phyloP scores from a whole-genome alignment of 2,113 vertebrate genomes.

The Vanacampus margaritifer region DNA sequence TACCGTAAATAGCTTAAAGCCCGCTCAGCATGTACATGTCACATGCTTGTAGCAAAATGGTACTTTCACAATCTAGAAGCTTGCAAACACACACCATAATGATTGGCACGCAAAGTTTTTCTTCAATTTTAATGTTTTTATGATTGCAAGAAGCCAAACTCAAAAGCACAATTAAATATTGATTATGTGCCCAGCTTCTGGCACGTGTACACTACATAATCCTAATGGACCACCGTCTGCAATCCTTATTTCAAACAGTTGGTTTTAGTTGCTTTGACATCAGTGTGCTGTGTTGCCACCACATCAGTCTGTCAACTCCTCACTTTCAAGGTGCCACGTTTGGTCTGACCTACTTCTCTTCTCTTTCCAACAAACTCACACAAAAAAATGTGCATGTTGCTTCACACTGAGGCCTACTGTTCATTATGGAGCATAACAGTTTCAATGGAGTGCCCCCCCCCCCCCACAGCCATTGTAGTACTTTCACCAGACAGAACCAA shows the following conservation, averaged over 20 bases:
- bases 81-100: too few species aligned
- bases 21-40: too few species aligned
- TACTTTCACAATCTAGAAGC: too few species aligned
- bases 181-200: too few species aligned
- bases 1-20: too few species aligned
- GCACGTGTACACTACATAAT: background rate
- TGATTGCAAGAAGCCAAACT: too few species aligned
- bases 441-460: slow-evolving; percentile 47
- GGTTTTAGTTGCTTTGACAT: background rate
- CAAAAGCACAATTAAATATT: too few species aligned
- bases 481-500: slow-evolving; percentile 26
- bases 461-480: slow-evolving; percentile 32
- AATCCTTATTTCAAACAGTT: background rate
- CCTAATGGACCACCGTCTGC: background rate
- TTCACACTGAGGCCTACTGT: slow-evolving; percentile 41
- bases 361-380: slow-evolving; percentile 25
- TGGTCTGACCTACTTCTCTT: slow-evolving; percentile 8
- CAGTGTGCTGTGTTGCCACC: background rate
- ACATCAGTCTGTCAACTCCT: slow-evolving; percentile 10
- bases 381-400: slow-evolving; percentile 24
- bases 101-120: too few species aligned
- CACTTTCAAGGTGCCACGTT: slow-evolving; percentile 22
- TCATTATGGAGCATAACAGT: slow-evolving; percentile 46
- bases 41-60: too few species aligned
- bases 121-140: too few species aligned